These are phyloP conservation scores for Enteromius fasciolatus DNA, from an alignment of 2,797 vertebrate genomes.

Conservation along the genomic window DNA sequence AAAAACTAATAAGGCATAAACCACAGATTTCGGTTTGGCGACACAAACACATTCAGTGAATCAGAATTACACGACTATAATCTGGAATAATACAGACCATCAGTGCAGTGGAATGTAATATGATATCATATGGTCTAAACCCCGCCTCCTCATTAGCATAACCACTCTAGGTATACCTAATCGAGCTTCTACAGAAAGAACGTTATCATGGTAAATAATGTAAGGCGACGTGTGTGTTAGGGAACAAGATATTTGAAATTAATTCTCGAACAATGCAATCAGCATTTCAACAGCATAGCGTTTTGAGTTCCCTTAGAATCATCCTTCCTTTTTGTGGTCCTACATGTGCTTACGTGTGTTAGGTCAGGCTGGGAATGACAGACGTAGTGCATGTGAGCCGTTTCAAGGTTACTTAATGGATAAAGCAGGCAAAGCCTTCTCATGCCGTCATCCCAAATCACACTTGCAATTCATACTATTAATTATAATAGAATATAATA, in stretches of 20 bases:
- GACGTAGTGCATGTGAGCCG: constrained; percentile 8
- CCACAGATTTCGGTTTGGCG: constrained; percentile 41
- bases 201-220: background rate
- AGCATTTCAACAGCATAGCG: constrained; percentile 32
- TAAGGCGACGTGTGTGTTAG: constrained; percentile 6
- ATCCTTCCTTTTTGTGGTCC: background rate
- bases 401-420: constrained; percentile 19
- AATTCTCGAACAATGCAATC: background rate
- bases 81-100: constrained; percentile 13
- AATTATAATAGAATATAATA: constrained; percentile 1
- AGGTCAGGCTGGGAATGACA: constrained; percentile 13
- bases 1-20: constrained; percentile 48
- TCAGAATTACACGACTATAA: constrained; percentile 9
- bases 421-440: constrained; percentile 7
- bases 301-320: constrained; percentile 14
- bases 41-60: constrained; percentile 32
- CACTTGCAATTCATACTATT: background rate
- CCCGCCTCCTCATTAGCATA: constrained; percentile 17
- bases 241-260: background rate
- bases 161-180: background rate
- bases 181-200: background rate
- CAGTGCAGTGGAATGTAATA: background rate
- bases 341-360: constrained; percentile 5
- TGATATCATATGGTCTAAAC: background rate
- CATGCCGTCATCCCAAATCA: constrained; percentile 7